A percentile compares a stretch with the other conserved stretches of the same genome.
Conservation (phyloP, 2,113 vertebrate genomes). For the Falcunculus frontatus region DNA sequence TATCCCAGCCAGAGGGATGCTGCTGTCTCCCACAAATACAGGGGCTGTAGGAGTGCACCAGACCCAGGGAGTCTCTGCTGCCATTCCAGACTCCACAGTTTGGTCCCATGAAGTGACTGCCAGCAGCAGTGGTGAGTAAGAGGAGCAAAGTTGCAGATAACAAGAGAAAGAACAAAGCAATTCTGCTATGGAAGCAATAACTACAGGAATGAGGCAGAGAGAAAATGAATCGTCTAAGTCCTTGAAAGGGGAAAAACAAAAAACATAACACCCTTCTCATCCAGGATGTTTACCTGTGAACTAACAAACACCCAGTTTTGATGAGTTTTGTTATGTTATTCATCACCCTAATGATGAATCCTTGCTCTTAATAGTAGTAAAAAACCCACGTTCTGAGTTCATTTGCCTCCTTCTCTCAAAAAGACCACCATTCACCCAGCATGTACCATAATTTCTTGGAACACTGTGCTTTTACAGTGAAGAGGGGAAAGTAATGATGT, state of each 20-base stretch:
- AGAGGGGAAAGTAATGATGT: neutral
- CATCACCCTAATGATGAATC: neutral
- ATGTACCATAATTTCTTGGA: neutral
- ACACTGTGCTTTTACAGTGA: neutral
- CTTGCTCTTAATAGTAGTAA: neutral
- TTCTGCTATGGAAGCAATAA: neutral
- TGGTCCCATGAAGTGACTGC: neutral
- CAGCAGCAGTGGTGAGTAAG: neutral
- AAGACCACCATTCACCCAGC: neutral
- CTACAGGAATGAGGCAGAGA: neutral
- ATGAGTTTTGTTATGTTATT: neutral
- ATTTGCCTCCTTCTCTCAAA: neutral
- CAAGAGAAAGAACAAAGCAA: neutral
- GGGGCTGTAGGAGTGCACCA: neutral
- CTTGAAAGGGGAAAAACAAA: neutral
- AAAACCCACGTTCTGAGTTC: neutral
- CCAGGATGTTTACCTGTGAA: neutral
- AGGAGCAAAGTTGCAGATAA: neutral
- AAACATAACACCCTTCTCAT: neutral
- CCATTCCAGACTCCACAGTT: neutral
- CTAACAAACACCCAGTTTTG: neutral
- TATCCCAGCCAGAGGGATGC: neutral
- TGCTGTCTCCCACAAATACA: neutral
- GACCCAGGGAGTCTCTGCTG: neutral
- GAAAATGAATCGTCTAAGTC: neutral